A percentile compares a stretch with the other conserved stretches of the same genome.
These are phyloP conservation scores for Meloe dianella DNA, from an alignment of 2,888 invertebrate species.

Conservation along the genomic window DNA sequence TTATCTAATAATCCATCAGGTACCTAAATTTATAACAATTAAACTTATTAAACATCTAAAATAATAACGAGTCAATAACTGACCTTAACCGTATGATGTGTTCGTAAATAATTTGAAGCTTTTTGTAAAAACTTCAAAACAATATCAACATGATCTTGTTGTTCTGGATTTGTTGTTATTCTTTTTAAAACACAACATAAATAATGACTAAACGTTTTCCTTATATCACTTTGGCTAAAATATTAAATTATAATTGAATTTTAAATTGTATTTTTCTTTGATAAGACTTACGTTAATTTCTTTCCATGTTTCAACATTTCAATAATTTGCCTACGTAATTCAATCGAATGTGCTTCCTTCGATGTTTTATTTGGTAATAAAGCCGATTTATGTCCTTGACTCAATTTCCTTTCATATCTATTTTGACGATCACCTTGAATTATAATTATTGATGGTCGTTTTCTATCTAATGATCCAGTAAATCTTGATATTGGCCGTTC, in stretches of 20 bases:
- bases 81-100: conserved; percentile 71
- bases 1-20: conserved; percentile 77
- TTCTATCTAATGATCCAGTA: conserved; percentile 44
- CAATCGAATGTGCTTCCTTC: conserved; percentile 52
- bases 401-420: conserved; percentile 57
- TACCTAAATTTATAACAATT: conserved; percentile 60
- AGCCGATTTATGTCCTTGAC: conserved; percentile 54
- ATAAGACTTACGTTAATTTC: conserved; percentile 67
- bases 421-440: conserved; percentile 49
- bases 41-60: neutral
- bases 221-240: conserved; percentile 70
- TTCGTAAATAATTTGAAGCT: conserved; percentile 72
- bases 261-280: no score
- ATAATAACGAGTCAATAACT: conserved; percentile 19
- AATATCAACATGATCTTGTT: conserved; percentile 68
- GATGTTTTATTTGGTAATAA: conserved; percentile 55
- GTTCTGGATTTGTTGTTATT: conserved; percentile 64
- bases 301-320: conserved; percentile 69
- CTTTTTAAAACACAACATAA: conserved; percentile 76
- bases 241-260: no score
- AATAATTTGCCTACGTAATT: conserved; percentile 54
- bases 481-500: conserved; percentile 39
- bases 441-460: conserved; percentile 42
- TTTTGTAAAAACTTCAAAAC: conserved; percentile 79
- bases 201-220: conserved; percentile 80